A percentile compares a stretch with the other conserved stretches of the same genome.
Evolutionary conservation across 1,140 invertebrate species (phyloP).

Genomic region (Drosophila sp.): DNA sequence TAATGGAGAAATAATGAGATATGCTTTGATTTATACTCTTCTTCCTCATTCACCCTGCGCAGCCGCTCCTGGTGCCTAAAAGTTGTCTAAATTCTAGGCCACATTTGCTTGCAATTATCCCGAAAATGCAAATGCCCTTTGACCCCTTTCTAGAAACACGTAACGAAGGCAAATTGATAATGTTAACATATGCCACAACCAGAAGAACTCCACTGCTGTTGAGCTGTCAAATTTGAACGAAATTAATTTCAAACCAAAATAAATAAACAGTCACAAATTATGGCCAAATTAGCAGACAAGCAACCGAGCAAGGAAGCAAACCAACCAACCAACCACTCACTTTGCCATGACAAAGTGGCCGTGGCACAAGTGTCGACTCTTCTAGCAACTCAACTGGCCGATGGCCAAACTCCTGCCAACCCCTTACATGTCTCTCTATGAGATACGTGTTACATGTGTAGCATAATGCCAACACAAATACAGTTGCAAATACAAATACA

Average conservation of each 20-base stretch:
- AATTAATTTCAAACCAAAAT: slow-evolving; percentile 75
- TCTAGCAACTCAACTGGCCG: slow-evolving; percentile 6
- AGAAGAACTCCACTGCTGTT: slow-evolving; percentile 46
- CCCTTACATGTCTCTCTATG: slow-evolving; percentile 61
- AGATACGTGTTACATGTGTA: slow-evolving; percentile 79
- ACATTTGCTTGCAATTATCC: slow-evolving; percentile 6
- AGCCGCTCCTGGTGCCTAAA: neutral
- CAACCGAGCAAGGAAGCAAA: slow-evolving; percentile 5
- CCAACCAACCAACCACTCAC: slow-evolving; percentile 63
- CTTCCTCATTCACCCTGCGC: no score
- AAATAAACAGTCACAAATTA: slow-evolving; percentile 82
- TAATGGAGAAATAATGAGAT: no score
- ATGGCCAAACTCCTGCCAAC: slow-evolving; percentile 23
- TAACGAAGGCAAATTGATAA: slow-evolving; percentile 20
- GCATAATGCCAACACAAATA: slow-evolving; percentile 63
- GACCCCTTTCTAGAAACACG: neutral
- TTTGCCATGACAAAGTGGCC: slow-evolving; percentile 54
- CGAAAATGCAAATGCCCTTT: neutral
- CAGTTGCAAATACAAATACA: neutral
- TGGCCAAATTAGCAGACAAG: slow-evolving; percentile 81
- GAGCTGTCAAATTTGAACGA: slow-evolving; percentile 55
- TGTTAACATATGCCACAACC: slow-evolving; percentile 73
- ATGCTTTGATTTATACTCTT: no score
- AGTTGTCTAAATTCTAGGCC: neutral
- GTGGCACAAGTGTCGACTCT: slow-evolving; percentile 41